Evolutionary conservation across 92 coral and sea anemone genomes (phyloP), one percentile per base, ranked within the genome.

Genomic region (Scolanthus callimorphus): DNA sequence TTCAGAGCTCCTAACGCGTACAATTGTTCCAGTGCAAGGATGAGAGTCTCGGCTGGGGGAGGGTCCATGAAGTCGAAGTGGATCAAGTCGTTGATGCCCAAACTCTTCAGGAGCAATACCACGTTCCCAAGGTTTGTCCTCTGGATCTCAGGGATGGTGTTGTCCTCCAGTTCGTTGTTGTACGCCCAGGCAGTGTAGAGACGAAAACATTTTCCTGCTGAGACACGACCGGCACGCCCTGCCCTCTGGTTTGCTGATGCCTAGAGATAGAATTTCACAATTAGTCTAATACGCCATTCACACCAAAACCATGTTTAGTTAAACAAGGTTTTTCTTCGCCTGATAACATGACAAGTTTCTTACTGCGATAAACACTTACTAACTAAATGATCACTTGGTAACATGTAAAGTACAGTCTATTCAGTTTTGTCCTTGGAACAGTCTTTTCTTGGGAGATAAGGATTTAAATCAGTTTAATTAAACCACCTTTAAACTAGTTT

Each of bases 41-140:
- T 92, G 31, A 92, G 67, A 11, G 98, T 92, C 66, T 92, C 98
- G 2, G 98, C 98, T 15, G 98, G 98, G 19, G 98, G 98, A 38
- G 98, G 98, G 51, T 92, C 98, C 98, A 92, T 92, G 70, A 92
- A 92, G 67, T 92, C 98, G 47, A 92, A 92, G 43, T 92, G 98
- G 38, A 92, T 92, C 79, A 92, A 66, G 59, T 92, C 98, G 46
- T 88, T 92, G 57, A 92, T 92, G 8, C 98, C 98, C 65, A 92
- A 61, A 77, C 98, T 92, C 70, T 92, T 91, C 17, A 92, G 85
- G 55, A 92, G 75, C 52, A 92, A 71, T 31, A 92, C 98, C 13
- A 92, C 98, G 63, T 92, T 92, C 2, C 97, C 97, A 43, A 90
- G 78, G 57, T 90, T 92, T 15, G 98, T 88, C 57, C 98, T 78